A percentile compares a stretch with the other conserved stretches of the same genome.
These are phyloP conservation scores for Rhinopomastus cyanomelas DNA, from an alignment of 2,113 vertebrate genomes.

Conservation along the genomic window DNA sequence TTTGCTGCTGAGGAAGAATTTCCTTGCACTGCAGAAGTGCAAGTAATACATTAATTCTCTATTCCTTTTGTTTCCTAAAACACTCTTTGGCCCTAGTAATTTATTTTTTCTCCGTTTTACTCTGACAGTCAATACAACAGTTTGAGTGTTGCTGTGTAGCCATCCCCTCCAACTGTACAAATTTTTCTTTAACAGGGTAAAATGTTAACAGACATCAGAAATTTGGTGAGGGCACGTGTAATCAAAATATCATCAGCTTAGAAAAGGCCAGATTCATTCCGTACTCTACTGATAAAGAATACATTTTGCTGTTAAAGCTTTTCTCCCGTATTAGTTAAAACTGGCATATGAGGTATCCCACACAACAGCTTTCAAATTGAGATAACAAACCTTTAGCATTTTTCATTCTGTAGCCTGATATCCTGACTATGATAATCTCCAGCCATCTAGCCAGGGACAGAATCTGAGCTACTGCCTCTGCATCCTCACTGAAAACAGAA, in stretches of 20 bases:
- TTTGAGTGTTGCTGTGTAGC: background rate
- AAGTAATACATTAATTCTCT: background rate
- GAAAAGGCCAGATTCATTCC: background rate
- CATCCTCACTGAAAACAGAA: constrained; percentile 80
- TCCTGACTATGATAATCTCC: constrained; percentile 85
- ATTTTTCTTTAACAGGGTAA: background rate
- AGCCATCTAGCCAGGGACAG: constrained; percentile 90
- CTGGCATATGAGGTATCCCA: background rate
- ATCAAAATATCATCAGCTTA: background rate
- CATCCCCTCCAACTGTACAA: background rate
- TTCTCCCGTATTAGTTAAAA: background rate
- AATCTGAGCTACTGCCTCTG: constrained; percentile 87
- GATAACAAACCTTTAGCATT: constrained; percentile 74
- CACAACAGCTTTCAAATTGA: background rate
- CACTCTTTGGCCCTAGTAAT: background rate
- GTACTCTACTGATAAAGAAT: background rate
- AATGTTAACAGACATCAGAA: background rate
- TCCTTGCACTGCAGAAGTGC: background rate
- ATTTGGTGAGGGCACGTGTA: background rate
- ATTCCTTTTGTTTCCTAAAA: background rate
- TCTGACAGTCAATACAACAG: background rate
- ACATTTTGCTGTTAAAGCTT: background rate
- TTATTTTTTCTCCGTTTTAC: background rate
- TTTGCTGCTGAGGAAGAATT: background rate
- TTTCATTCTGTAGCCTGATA: constrained; percentile 83